These are phyloP conservation scores for Bovichtus variegatus DNA, from an alignment of 2,797 vertebrate species.

Conservation along the genomic window DNA sequence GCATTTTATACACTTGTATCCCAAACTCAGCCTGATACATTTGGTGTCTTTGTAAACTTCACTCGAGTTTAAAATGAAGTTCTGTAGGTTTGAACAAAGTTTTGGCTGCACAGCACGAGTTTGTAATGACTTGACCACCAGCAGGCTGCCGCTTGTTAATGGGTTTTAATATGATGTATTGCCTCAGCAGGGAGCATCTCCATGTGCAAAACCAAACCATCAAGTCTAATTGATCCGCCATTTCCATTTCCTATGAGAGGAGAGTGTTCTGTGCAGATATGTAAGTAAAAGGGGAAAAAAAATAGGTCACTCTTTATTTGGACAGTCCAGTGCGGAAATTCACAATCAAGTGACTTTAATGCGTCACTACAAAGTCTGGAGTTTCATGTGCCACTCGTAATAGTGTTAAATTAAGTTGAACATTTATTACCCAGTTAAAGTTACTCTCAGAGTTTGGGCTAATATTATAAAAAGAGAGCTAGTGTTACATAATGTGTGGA, in stretches of 20 bases:
- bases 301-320: neutral
- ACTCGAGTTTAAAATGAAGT: constrained; percentile 16
- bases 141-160: constrained; percentile 38
- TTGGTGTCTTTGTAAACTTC: neutral
- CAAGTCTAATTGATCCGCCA: constrained; percentile 38
- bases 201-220: constrained; percentile 15
- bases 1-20: neutral
- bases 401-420: neutral
- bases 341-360: neutral
- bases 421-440: neutral
- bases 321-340: neutral
- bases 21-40: neutral
- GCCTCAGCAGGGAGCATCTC: constrained; percentile 36
- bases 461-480: neutral
- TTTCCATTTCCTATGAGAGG: constrained; percentile 32
- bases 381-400: neutral
- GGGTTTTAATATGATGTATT: constrained; percentile 33
- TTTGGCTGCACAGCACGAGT: constrained; percentile 37
- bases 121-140: constrained; percentile 24
- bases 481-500: neutral
- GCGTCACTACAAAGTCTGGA: neutral
- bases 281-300: neutral
- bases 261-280: constrained; percentile 6
- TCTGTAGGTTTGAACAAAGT: constrained; percentile 26
- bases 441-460: neutral